Evolutionary conservation across 2,888 invertebrate genomes (phyloP).

Genomic region (Drosophila longiperda): DNA sequence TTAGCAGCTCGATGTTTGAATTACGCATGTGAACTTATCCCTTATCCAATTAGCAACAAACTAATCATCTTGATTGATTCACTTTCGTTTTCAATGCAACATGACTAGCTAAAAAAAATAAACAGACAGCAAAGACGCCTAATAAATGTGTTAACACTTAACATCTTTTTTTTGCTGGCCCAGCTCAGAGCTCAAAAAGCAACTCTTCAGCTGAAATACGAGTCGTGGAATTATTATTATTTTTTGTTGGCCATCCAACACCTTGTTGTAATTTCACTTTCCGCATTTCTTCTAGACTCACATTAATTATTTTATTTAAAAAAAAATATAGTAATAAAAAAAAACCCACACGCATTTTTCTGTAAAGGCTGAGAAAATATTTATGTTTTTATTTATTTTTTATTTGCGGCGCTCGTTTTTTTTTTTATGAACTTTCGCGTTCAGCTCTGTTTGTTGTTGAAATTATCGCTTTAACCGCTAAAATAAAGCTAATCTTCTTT

Average conservation of each 20-base stretch:
- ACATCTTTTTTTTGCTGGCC: neutral
- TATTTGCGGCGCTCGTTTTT: constrained; percentile 23
- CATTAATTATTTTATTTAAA: constrained; percentile 50
- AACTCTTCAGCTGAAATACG: constrained; percentile 19
- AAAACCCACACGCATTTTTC: constrained; percentile 59
- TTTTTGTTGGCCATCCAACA: constrained; percentile 33
- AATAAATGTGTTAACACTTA: constrained; percentile 58
- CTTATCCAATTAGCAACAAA: constrained; percentile 61
- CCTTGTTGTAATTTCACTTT: constrained; percentile 72
- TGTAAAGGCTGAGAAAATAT: constrained; percentile 72
- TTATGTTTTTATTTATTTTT: constrained; percentile 49
- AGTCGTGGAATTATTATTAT: constrained; percentile 9
- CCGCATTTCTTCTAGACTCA: constrained; percentile 61
- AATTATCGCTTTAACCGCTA: constrained; percentile 59
- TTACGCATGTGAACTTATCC: constrained; percentile 22
- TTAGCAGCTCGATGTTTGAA: constrained; percentile 52
- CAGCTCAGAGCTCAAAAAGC: neutral
- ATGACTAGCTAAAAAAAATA: constrained; percentile 32
- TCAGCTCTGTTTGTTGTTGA: constrained; percentile 74
- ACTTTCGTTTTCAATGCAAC: constrained; percentile 79
- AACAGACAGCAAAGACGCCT: constrained; percentile 33
- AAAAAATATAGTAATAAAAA: constrained; percentile 13
- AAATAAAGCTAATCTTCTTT: constrained; percentile 49
- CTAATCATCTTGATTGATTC: constrained; percentile 53
- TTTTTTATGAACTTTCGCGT: constrained; percentile 73